phyloP scores from a whole-genome alignment of 2,113 vertebrate genomes.

The Quiscalus mexicanus region DNA sequence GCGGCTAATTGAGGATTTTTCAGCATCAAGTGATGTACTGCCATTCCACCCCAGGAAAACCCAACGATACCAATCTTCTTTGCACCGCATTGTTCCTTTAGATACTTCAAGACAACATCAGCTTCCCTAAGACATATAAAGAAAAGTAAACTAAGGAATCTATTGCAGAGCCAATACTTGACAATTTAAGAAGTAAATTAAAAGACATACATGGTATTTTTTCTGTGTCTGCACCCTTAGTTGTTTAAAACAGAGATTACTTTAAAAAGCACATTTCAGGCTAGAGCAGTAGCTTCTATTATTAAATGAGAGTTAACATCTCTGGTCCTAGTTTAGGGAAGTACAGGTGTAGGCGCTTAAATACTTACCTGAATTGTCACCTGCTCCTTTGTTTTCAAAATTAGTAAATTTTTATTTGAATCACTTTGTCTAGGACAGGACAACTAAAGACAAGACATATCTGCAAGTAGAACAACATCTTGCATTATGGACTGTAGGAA shows the following conservation, averaged over 20 bases:
- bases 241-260: neutral
- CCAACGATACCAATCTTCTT: slow-evolving; percentile 83
- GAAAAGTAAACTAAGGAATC: slow-evolving; percentile 6
- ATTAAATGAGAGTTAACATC: neutral
- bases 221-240: neutral
- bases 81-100: slow-evolving; percentile 81
- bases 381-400: slow-evolving; percentile 54
- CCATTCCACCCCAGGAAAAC: slow-evolving; percentile 93
- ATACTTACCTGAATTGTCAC: slow-evolving; percentile 39
- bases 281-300: neutral
- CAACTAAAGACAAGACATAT: slow-evolving; percentile 57
- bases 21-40: slow-evolving; percentile 85
- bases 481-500: slow-evolving; percentile 14
- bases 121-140: slow-evolving; percentile 81
- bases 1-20: slow-evolving; percentile 83
- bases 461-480: slow-evolving; percentile 47
- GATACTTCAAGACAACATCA: slow-evolving; percentile 81
- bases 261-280: neutral
- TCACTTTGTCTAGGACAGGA: slow-evolving; percentile 42
- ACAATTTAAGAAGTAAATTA: neutral
- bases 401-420: slow-evolving; percentile 50
- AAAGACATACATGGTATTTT: neutral
- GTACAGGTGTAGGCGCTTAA: neutral
- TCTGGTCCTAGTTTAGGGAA: neutral
- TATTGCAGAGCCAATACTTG: neutral